phyloP scores from a whole-genome alignment of 2,113 vertebrate genomes.

The Prolemur simus region DNA sequence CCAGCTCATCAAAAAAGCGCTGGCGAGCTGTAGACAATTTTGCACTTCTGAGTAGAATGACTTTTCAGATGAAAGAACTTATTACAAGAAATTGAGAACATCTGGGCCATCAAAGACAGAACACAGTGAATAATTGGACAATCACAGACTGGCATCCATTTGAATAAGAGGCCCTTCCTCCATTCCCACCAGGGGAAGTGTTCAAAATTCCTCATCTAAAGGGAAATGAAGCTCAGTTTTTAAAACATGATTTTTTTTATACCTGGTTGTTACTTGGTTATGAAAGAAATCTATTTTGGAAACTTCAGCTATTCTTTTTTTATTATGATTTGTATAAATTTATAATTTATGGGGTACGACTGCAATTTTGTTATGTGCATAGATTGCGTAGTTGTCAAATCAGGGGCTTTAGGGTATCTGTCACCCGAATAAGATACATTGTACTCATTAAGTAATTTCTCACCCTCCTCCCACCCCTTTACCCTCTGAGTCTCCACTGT shows the following conservation, averaged over 20 bases:
- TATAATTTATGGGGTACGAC: no score
- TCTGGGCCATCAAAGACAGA: conserved; percentile 87
- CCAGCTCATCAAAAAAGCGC: conserved; percentile 84
- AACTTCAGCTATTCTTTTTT: background rate
- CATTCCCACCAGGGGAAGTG: conserved; percentile 63
- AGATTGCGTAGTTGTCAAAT: no score
- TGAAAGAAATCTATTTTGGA: conserved; percentile 40
- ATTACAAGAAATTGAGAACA: conserved; percentile 88
- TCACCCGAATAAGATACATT: no score
- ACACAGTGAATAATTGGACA: conserved; percentile 87
- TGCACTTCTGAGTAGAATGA: conserved; percentile 84
- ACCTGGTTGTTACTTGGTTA: conserved; percentile 67
- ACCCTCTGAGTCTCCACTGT: no score
- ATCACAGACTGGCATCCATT: conserved; percentile 84
- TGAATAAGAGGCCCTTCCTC: conserved; percentile 81
- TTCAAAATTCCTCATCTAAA: conserved; percentile 56
- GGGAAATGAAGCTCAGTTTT: conserved; percentile 44
- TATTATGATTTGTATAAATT: no score
- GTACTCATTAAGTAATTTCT: no score
- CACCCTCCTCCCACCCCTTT: no score
- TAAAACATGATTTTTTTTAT: conserved; percentile 28
- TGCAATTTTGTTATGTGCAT: no score
- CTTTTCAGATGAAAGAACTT: conserved; percentile 82
- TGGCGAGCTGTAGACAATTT: conserved; percentile 82
- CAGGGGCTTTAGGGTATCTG: no score